These are phyloP conservation scores for Rhinogobius similis DNA, from an alignment of 2,113 vertebrate species.

Conservation along the genomic window DNA sequence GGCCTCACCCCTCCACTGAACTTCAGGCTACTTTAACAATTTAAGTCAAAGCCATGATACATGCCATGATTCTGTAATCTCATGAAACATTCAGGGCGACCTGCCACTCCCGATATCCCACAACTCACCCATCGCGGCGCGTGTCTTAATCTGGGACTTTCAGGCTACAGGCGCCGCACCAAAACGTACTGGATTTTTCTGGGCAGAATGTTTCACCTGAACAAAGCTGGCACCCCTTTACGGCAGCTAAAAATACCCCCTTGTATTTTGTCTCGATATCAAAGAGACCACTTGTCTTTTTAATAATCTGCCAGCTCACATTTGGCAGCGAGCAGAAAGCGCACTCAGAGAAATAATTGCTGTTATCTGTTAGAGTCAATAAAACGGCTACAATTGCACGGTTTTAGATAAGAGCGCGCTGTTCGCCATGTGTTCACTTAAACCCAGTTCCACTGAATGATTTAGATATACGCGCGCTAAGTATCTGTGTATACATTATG, in stretches of 20 bases:
- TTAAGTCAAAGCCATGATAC: slow-evolving; percentile 64
- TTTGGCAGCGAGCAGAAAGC: slow-evolving; percentile 73
- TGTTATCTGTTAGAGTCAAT: slow-evolving; percentile 78
- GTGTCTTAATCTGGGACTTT: slow-evolving; percentile 50
- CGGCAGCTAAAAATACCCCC: slow-evolving; percentile 73
- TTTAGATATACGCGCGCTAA: slow-evolving; percentile 70
- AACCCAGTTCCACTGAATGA: slow-evolving; percentile 68
- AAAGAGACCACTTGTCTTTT: slow-evolving; percentile 79
- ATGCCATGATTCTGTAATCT: slow-evolving; percentile 61
- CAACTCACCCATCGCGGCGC: slow-evolving; percentile 37
- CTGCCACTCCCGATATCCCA: slow-evolving; percentile 67
- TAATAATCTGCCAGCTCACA: slow-evolving; percentile 78
- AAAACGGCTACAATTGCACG: slow-evolving; percentile 68
- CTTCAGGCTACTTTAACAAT: slow-evolving; percentile 69
- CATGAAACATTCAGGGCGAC: slow-evolving; percentile 66
- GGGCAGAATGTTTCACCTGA: slow-evolving; percentile 67
- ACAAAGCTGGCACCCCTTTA: slow-evolving; percentile 75
- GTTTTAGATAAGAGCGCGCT: slow-evolving; percentile 64
- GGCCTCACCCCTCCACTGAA: slow-evolving; percentile 48
- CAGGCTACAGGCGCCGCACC: slow-evolving; percentile 26
- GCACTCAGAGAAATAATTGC: slow-evolving; percentile 77
- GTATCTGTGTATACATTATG: slow-evolving; percentile 72
- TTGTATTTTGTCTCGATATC: slow-evolving; percentile 76
- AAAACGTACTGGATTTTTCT: slow-evolving; percentile 44
- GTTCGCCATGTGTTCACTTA: slow-evolving; percentile 64